phyloP scores from a whole-genome alignment of 2,888 invertebrate genomes.

The Melangyna quadrimaculata region DNA sequence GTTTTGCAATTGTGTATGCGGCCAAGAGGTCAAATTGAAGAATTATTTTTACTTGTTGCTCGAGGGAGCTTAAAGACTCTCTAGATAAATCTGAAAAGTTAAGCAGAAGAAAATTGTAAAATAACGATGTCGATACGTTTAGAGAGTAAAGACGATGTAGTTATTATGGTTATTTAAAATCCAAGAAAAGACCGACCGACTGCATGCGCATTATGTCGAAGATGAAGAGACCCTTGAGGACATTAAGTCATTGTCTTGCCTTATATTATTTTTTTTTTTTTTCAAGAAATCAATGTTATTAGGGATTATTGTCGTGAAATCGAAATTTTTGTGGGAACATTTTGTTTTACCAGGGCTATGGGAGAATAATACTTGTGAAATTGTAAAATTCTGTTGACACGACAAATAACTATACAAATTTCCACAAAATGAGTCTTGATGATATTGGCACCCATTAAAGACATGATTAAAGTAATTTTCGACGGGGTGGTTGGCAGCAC shows the following conservation, averaged over 20 bases:
- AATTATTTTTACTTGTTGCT: constrained; percentile 48
- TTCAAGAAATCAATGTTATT: constrained; percentile 9
- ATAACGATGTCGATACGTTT: neutral
- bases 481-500: no score
- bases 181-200: constrained; percentile 7
- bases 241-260: neutral
- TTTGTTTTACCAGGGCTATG: neutral
- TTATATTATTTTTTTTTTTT: neutral
- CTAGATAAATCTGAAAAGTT: constrained; percentile 37
- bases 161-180: constrained; percentile 23
- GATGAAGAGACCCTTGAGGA: constrained; percentile 14
- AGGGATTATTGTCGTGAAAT: constrained; percentile 19
- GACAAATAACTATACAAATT: neutral
- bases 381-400: neutral
- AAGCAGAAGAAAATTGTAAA: constrained; percentile 1
- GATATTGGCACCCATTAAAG: neutral
- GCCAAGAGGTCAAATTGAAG: constrained; percentile 57
- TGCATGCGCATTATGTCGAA: no score
- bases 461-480: neutral
- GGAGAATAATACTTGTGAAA: neutral
- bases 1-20: constrained; percentile 62
- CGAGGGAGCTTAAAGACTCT: constrained; percentile 34
- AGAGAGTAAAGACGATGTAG: neutral
- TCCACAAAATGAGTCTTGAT: neutral
- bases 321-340: constrained; percentile 2